Conservation (phyloP, 2,113 vertebrate genomes). For the Rana temporaria region DNA sequence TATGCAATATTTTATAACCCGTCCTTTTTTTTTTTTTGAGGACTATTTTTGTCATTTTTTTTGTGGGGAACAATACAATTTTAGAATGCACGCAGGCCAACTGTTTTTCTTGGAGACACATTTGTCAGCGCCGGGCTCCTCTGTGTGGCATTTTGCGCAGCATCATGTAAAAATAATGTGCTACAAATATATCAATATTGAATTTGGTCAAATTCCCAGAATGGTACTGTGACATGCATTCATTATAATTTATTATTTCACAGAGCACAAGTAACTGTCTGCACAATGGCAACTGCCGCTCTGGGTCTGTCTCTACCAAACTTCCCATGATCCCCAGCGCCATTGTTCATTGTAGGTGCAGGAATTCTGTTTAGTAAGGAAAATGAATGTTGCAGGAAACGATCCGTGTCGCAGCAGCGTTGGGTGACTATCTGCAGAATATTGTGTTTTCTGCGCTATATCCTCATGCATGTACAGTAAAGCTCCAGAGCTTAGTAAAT, state of each 20-base stretch:
- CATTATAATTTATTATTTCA: not conserved
- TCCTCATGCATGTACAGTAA: too few relatives aligned
- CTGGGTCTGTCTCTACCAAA: not conserved
- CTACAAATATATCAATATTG: constrained; percentile 35
- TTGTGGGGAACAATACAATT: not conserved
- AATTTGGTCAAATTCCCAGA: constrained; percentile 32
- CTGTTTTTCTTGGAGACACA: constrained; percentile 10
- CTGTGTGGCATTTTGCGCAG: constrained; percentile 24
- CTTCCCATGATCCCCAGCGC: too few relatives aligned
- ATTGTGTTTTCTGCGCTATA: too few relatives aligned
- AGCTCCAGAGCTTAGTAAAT: too few relatives aligned
- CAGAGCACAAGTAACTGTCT: constrained; percentile 6
- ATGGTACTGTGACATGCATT: constrained; percentile 5
- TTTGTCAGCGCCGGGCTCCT: constrained; percentile 7
- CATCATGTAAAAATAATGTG: constrained; percentile 15
- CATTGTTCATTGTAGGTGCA: not conserved
- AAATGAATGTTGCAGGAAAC: not conserved
- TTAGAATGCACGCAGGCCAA: not conserved
- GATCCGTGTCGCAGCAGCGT: too few relatives aligned
- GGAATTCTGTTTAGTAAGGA: not conserved
- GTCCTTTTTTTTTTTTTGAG: too few relatives aligned
- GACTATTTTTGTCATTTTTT: constrained; percentile 9
- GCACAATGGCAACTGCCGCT: constrained; percentile 8
- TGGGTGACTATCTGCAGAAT: too few relatives aligned
- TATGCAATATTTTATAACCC: not conserved